Evolutionary conservation across 30 jellyfish, hydroid and myxozoan species (phyloP).

Genomic region (Rhopilema esculentum): DNA sequence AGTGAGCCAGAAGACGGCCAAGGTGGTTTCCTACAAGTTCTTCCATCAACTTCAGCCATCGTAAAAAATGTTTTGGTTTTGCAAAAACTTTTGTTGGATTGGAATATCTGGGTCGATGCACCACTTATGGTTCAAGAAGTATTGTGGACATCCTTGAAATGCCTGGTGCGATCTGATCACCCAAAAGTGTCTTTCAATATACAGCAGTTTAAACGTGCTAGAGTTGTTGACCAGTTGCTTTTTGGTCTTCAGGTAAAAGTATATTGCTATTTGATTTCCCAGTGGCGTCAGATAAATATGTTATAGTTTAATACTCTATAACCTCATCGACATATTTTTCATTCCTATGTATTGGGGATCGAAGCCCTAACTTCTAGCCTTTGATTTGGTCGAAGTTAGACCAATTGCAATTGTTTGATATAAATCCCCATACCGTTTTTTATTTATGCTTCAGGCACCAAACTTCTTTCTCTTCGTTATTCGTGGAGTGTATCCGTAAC

Average conservation of each 20-base stretch:
- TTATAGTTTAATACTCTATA: no score
- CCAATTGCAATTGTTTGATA: no score
- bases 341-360: no score
- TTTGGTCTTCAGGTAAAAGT: constrained; percentile 87
- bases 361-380: no score
- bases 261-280: not conserved
- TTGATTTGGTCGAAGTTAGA: no score
- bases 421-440: no score
- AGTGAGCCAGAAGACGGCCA: constrained; percentile 56
- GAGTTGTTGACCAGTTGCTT: constrained; percentile 86
- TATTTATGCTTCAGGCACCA: no score
- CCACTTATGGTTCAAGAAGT: constrained; percentile 79
- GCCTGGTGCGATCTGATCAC: constrained; percentile 82
- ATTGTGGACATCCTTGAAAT: constrained; percentile 74
- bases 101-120: constrained; percentile 84
- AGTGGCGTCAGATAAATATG: no score
- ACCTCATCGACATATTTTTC: no score
- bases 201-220: constrained; percentile 91
- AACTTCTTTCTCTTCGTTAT: no score
- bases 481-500: no score
- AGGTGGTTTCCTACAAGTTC: constrained; percentile 49
- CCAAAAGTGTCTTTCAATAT: constrained; percentile 77
- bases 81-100: constrained; percentile 76
- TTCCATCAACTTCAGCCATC: constrained; percentile 77
- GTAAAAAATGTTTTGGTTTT: constrained; percentile 91